Conservation (phyloP, 2,797 vertebrate species). For the Dermochelys coriacea region DNA sequence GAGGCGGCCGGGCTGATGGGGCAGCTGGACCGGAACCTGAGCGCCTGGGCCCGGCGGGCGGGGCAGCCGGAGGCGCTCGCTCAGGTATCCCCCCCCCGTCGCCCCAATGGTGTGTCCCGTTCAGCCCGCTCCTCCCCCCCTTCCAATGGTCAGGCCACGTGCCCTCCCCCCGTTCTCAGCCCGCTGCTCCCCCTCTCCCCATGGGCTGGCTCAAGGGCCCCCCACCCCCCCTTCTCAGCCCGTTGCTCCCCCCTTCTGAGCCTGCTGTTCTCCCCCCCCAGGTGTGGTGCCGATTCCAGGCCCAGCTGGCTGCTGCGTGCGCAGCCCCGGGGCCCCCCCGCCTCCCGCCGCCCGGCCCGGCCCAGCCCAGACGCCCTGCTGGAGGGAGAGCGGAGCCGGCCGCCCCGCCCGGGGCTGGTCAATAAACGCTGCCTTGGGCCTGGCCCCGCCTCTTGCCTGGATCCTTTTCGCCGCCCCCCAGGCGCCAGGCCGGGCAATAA, state of each 20-base stretch:
- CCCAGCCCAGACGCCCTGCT: too few relatives aligned
- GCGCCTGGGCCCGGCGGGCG: neutral
- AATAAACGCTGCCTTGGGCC: too few relatives aligned
- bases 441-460: too few relatives aligned
- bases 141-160: neutral
- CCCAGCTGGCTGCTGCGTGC: constrained; percentile 65
- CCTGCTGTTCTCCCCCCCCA: neutral
- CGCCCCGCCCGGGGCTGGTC: neutral
- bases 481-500: neutral
- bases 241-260: neutral
- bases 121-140: too few relatives aligned
- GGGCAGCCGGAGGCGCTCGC: constrained; percentile 9
- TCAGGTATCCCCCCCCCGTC: neutral
- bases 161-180: neutral
- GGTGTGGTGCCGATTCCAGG: constrained; percentile 33
- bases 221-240: too few relatives aligned
- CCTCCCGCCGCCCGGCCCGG: neutral
- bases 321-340: neutral
- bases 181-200: too few relatives aligned
- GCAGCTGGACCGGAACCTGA: constrained; percentile 13
- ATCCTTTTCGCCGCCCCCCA: neutral
- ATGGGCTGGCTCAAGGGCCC: neutral
- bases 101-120: neutral
- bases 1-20: constrained; percentile 20
- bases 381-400: neutral